phyloP scores from a whole-genome alignment of 37 sponge, comb jelly and placozoan species.

The Agelas oroides region DNA sequence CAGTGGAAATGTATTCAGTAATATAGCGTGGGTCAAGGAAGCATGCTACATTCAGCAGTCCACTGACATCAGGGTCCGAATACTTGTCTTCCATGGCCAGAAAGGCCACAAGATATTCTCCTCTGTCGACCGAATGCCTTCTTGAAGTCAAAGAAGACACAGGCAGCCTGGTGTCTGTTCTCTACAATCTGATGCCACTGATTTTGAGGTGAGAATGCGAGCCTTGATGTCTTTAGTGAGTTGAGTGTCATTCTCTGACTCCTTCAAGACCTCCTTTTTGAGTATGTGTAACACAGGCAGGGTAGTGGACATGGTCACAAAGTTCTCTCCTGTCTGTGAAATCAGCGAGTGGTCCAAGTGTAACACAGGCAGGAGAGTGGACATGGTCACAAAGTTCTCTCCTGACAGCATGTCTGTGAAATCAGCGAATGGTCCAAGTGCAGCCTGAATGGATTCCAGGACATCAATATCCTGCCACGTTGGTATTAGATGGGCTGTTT shows the following conservation, averaged over 20 bases:
- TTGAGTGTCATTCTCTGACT: conserved; percentile 5
- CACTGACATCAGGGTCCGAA: not conserved
- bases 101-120: too few species aligned
- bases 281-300: conserved; percentile 24
- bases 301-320: conserved; percentile 47
- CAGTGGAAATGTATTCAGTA: not conserved
- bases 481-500: conserved; percentile 41
- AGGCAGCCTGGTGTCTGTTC: too few species aligned
- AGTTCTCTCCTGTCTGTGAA: conserved; percentile 49
- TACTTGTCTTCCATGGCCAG: conserved; percentile 14
- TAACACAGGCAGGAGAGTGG: conserved; percentile 33
- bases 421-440: conserved; percentile 36
- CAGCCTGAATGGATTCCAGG: conserved; percentile 14
- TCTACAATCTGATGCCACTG: too few species aligned
- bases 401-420: conserved; percentile 54
- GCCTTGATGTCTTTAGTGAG: conserved; percentile 51
- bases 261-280: too few species aligned
- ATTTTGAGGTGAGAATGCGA: not conserved
- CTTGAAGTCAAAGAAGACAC: too few species aligned
- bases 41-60: conserved; percentile 26
- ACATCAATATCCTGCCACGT: conserved; percentile 52
- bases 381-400: conserved; percentile 43
- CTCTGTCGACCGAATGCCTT: too few species aligned
- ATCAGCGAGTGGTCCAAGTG: conserved; percentile 34
- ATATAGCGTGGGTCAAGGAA: conserved; percentile 52